Base-by-base conservation (phyloP, 2,888 invertebrate species). In the Nomada lathburiana region DNA sequence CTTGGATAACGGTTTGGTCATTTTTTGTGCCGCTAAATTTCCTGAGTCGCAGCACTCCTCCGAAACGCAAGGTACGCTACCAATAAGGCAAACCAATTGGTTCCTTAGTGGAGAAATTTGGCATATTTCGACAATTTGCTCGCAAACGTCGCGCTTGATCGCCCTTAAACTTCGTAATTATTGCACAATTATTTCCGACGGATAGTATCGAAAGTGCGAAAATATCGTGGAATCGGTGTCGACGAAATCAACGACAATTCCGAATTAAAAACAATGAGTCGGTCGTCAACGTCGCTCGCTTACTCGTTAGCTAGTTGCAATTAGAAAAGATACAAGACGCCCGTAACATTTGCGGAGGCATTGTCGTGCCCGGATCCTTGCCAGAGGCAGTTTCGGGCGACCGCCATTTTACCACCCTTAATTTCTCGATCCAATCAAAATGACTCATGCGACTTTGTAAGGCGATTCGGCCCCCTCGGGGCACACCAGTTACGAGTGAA, bases 401-500 rank as follows among this genome's bases (percentile, higher is more conserved):
- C 63, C 91, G 89, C 92, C 92, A 92, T 92, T 91, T 92, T 90
- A 80, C 84, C 86, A 90, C 89, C 89, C 90, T 90, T 90, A 90
- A 92, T 92, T 90, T 89, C 85, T 87, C 73, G 90, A 92, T 92
- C 92, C 92, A 93, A 93, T 93, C 91, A 91, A 93, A 92, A 91
- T 93, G 92, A 93, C 90, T 93, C 93, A 93, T 86, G 88, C 90
- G 89, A 89, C 85, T 88, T 89, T 85, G 86, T 84, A 80, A 86
- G 85, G 88, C 89, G 86, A 86, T 86, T 82, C 82, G 81, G 78
- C 85, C 84, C 87, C 86, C 85, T 90, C 88, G 82, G 88, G 90
- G 87, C 85, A 88, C 86, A 84, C 88, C 88, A 86, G 90, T 90
- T 89, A 89, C 90, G 92, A 93, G 93, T 93, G 91, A 93, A 91